Base-by-base conservation (phyloP, 1,140 invertebrate species). In the Phymastichus coffea region DNA sequence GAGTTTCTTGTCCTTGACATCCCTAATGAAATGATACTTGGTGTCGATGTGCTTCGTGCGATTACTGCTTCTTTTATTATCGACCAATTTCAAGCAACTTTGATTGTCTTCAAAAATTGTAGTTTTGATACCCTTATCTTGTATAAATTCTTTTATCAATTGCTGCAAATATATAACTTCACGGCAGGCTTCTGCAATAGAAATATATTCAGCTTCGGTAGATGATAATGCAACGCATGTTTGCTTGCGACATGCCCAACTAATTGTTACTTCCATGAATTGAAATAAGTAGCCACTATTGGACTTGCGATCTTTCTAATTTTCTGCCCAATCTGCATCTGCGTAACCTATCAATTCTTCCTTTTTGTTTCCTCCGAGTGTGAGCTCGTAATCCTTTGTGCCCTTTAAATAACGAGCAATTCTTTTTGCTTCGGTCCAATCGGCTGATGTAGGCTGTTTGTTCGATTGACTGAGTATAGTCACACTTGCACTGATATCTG, bases 381-480 rank as follows among this genome's bases (percentile, higher is more conserved):
- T 3, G 3, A 53, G 12, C 43, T 63, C 49, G 10, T 37, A 55
- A 20, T 68, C 17, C 6, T 20, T 52, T n/a, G n/a, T n/a, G n/a
- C n/a, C n/a, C n/a, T n/a, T n/a, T n/a, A n/a, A n/a, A n/a, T n/a
- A n/a, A n/a, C 63, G 51, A 6, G 63, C 41, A 7, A 71, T 43
- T 26, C 67, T 55, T 52, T 72, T 70, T 10, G 61, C 33, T 55
- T 63, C 63, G 15, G 57, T 64, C 65, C 67, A 72, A 22, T 66
- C 56, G 3, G 30, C 28, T 44, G 54, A 40, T 4, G 49, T 53
- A 7, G 66, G 63, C 2, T 59, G 20, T 48, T 64, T 57, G n/a
- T 63, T 52, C 15, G 52, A 64, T 61, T 75, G 70, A 12, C 68
- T 67, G 9, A 78, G 53, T 28, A 71, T 66, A 25, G 33, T 41